A percentile compares a stretch with the other conserved stretches of the same genome.
Conservation (phyloP, 2,888 invertebrate genomes). For the Philaethria dido region DNA sequence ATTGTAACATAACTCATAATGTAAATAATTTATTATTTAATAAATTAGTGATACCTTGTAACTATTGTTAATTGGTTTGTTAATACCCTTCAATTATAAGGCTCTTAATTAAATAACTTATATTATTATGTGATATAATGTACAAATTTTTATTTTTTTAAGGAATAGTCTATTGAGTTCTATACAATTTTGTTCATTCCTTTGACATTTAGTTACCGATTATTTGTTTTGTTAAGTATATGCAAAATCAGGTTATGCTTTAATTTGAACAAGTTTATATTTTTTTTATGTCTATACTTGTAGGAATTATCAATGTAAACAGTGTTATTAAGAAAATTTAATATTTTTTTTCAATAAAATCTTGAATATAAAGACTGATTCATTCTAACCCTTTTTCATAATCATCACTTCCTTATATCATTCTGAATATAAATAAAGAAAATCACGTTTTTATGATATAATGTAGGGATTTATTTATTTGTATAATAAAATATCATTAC, state of each 20-base stretch:
- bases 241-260: constrained; percentile 74
- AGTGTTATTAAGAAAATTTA: constrained; percentile 70
- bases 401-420: no score
- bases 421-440: no score
- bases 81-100: constrained; percentile 30
- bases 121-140: constrained; percentile 77
- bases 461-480: constrained; percentile 16
- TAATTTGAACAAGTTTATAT: constrained; percentile 69
- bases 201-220: constrained; percentile 54
- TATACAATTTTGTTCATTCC: constrained; percentile 39
- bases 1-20: constrained; percentile 42
- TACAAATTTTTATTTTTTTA: constrained; percentile 73
- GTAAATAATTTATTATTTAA: constrained; percentile 32
- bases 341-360: constrained; percentile 80
- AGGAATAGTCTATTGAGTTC: constrained; percentile 57
- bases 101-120: constrained; percentile 55
- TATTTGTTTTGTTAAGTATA: constrained; percentile 60
- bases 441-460: not conserved
- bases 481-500: constrained; percentile 57
- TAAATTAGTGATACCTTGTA: constrained; percentile 43
- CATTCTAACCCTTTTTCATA: constrained; percentile 3
- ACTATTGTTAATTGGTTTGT: constrained; percentile 50
- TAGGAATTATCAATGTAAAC: constrained; percentile 66
- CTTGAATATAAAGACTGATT: constrained; percentile 45
- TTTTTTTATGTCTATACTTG: constrained; percentile 59